Percentiles rank a stretch among this genome's conserved stretches.
These are phyloP conservation scores for Auanema freiburgensis DNA, from an alignment of 2,888 invertebrate genomes.

Conservation along the genomic window DNA sequence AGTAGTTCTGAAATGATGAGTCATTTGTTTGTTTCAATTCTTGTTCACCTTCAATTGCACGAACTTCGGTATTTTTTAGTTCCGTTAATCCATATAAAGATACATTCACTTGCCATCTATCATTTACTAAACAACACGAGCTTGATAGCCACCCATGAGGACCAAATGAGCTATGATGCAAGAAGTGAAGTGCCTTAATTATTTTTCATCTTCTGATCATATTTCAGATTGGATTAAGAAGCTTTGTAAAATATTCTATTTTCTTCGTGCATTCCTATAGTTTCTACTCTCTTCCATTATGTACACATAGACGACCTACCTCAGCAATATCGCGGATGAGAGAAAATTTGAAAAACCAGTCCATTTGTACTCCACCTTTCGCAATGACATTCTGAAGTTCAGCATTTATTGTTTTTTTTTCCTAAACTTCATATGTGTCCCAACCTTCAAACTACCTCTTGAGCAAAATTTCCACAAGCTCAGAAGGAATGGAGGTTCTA, in stretches of 20 bases:
- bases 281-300: constrained; percentile 1
- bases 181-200: constrained; percentile 12
- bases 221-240: background rate
- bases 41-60: background rate
- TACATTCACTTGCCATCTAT: constrained; percentile 20
- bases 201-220: background rate
- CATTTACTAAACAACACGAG: constrained; percentile 20
- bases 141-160: constrained; percentile 21
- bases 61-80: no score
- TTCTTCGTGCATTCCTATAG: background rate
- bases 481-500: constrained; percentile 45
- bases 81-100: no score
- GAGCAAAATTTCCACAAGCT: constrained; percentile 47
- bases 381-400: constrained; percentile 16
- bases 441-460: constrained; percentile 20
- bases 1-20: constrained; percentile 37
- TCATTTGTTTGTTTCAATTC: background rate
- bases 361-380: constrained; percentile 44
- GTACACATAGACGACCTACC: constrained; percentile 21
- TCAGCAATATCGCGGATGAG: constrained; percentile 53
- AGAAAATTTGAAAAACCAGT: constrained; percentile 58
- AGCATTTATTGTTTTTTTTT: background rate
- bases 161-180: constrained; percentile 18
- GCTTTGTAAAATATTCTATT: background rate
- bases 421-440: no score